Evolutionary conservation across 1,140 invertebrate genomes (phyloP).

Genomic region (Harlomillsia oculata): DNA sequence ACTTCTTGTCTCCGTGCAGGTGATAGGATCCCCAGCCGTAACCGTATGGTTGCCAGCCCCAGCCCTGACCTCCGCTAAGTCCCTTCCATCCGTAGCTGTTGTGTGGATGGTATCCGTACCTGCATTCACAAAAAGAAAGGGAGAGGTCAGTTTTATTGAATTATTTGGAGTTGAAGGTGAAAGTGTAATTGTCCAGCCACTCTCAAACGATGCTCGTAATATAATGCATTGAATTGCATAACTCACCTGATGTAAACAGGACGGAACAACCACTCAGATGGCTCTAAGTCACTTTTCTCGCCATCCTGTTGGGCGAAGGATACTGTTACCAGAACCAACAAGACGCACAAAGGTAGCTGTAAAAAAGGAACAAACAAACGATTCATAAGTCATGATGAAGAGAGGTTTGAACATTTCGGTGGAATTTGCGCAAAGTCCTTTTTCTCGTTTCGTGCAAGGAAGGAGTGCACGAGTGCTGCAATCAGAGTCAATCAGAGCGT

Average conservation of each 20-base stretch:
- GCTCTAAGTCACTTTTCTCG: conserved; percentile 33
- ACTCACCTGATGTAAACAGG: conserved; percentile 34
- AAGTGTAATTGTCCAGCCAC: no score
- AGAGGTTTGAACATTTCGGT: no score
- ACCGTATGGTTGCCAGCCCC: conserved; percentile 29
- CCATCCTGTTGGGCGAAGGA: conserved; percentile 23
- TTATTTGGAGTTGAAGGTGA: neutral
- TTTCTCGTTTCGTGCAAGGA: no score
- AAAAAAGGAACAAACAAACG: no score
- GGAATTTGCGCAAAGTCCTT: no score
- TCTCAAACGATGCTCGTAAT: neutral
- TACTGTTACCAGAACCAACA: conserved; percentile 13
- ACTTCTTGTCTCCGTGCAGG: conserved; percentile 24
- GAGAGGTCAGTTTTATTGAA: neutral
- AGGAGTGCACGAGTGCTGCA: no score
- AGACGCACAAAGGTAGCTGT: conserved; percentile 13
- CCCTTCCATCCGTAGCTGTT: conserved; percentile 34
- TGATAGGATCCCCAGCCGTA: conserved; percentile 36
- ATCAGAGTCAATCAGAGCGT: no score
- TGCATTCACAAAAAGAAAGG: neutral
- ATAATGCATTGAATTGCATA: no score
- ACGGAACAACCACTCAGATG: conserved; percentile 35
- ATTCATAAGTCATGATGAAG: no score
- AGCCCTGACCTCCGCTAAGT: conserved; percentile 11
- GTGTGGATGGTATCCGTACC: conserved; percentile 35